A percentile compares a stretch with the other conserved stretches of the same genome.
Evolutionary conservation across 2,797 vertebrate genomes (phyloP).

Genomic region (Falco novaeseelandiae): DNA sequence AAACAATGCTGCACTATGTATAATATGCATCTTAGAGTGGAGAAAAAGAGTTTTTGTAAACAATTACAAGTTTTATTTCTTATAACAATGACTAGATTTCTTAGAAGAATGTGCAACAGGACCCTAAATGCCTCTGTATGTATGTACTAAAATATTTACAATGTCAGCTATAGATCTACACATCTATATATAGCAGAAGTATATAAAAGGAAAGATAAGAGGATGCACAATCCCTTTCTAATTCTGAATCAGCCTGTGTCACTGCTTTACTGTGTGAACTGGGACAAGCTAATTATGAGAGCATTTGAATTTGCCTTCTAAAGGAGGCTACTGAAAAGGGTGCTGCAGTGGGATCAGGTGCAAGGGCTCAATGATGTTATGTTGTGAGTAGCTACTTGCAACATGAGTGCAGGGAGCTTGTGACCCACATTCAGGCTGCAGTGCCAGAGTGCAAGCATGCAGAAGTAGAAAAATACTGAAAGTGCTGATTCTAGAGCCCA

Average conservation of each 20-base stretch:
- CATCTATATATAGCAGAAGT: conserved; percentile 11
- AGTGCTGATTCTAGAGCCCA: background rate
- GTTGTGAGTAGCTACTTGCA: background rate
- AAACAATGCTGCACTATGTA: background rate
- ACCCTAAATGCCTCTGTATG: background rate
- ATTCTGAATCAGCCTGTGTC: background rate
- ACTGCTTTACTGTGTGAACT: conserved; percentile 4
- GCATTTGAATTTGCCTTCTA: background rate
- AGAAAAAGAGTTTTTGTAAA: background rate
- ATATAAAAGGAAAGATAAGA: conserved; percentile 35
- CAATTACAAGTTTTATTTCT: background rate
- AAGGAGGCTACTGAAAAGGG: background rate
- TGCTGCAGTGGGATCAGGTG: background rate
- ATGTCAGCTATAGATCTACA: background rate
- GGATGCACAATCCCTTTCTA: conserved; percentile 17
- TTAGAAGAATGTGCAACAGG: background rate
- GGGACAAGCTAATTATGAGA: background rate
- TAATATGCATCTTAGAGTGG: background rate
- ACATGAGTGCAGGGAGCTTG: background rate
- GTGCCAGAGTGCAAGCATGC: accelerated
- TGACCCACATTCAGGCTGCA: background rate
- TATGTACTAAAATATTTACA: background rate
- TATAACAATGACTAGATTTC: background rate
- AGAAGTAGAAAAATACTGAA: background rate
- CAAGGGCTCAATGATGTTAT: background rate